Percentiles rank a stretch among this genome's conserved stretches.
phyloP scores from a whole-genome alignment of 2,888 invertebrate species.

The Hypolimnas misippus region DNA sequence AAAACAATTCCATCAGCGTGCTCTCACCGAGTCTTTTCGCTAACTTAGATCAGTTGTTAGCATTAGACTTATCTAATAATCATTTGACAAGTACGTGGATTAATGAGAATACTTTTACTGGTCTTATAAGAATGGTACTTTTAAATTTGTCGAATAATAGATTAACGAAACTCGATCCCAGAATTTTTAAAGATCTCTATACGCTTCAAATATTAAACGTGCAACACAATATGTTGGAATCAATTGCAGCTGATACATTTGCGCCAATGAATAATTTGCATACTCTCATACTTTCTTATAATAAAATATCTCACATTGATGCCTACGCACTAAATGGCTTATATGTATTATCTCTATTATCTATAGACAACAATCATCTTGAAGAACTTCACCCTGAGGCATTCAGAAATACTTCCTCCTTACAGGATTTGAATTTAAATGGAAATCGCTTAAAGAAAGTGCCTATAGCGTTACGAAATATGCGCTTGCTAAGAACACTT shows the following conservation, averaged over 20 bases:
- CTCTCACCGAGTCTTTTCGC: slow-evolving; percentile 93
- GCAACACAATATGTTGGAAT: slow-evolving; percentile 92
- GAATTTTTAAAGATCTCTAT: slow-evolving; percentile 93
- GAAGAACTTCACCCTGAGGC: slow-evolving; percentile 94
- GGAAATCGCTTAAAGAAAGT: slow-evolving; percentile 92
- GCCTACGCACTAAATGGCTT: slow-evolving; percentile 94
- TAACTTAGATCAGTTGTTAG: slow-evolving; percentile 91
- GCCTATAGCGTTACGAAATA: slow-evolving; percentile 92
- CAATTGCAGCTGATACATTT: slow-evolving; percentile 94
- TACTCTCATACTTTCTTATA: slow-evolving; percentile 93
- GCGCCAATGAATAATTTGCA: slow-evolving; percentile 96
- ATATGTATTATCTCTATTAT: slow-evolving; percentile 92
- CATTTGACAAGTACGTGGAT: slow-evolving; percentile 94
- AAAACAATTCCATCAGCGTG: slow-evolving; percentile 95
- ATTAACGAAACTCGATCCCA: slow-evolving; percentile 91
- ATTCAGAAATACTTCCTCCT: slow-evolving; percentile 94
- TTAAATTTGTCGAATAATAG: slow-evolving; percentile 94
- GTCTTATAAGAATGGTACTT: slow-evolving; percentile 93
- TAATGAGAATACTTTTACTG: slow-evolving; percentile 92
- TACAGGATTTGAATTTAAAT: slow-evolving; percentile 95
- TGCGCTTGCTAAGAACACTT: slow-evolving; percentile 93
- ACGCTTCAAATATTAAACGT: slow-evolving; percentile 93
- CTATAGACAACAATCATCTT: slow-evolving; percentile 93
- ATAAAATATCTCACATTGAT: slow-evolving; percentile 92
- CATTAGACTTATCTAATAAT: slow-evolving; percentile 93